Base-by-base conservation (phyloP, 1,140 invertebrate species). In the Brachionus rubens region DNA sequence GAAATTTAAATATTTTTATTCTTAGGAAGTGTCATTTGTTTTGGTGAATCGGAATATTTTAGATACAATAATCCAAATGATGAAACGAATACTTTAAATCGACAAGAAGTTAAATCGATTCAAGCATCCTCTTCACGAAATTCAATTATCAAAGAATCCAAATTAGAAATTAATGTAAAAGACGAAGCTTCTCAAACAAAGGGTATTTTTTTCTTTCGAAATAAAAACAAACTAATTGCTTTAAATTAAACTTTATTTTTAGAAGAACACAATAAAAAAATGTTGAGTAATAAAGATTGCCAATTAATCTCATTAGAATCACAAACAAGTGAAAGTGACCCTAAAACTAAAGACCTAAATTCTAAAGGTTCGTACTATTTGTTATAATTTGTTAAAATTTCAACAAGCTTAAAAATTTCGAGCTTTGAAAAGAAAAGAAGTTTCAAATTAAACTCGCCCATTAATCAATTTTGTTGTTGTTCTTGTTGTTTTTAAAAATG, bases 21-120 rank as follows among this genome's bases (percentile, higher is more conserved):
- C 12, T 3, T 33, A 72, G 68, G 68, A 33, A 72, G 33, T 41
- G 21, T 40, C 4, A 72, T 72, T 72, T 52, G 68, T 50, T 72
- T 72, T 12, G 68, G 68, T 26, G 30, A 48, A 50, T 72, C 46
- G 10, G 47, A 33, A 10, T 72, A 72, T 54, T 72, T 72, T 72
- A 33, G 68, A 48, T 72, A 36, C 50, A 72, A 72, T 54, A 47
- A 50, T 50, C 46, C 68, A 14, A 41, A 50, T 50, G 30, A 28
- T 48, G 68, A 72, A 33, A 24, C 30, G 24, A 48, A 43, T 41
- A 24, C 26, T 21, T 43, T 43, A 2, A 12, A n/a, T 24, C 19
- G 21, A 65, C 10, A 19, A 65, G 59, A 65, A 24, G 10, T 24
- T 19, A 65, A 65, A 65, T 65, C 21, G 12, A 26, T 5, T 21